Conservation (phyloP, 2,888 invertebrate genomes). For the Fabriciana adippe region DNA sequence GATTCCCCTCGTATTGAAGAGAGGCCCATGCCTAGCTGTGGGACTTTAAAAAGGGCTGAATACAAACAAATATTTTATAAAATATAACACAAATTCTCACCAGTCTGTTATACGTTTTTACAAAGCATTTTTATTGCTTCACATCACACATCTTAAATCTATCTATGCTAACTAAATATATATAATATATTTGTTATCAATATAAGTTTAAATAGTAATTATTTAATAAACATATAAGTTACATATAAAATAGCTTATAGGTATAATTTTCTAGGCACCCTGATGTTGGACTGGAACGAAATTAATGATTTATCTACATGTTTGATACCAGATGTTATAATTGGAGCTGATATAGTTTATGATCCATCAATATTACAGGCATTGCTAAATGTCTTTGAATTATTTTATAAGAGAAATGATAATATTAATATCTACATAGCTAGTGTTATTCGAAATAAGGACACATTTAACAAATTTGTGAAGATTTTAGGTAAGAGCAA, state of each 20-base stretch:
- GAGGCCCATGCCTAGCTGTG: too few relatives aligned
- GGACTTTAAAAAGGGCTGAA: too few relatives aligned
- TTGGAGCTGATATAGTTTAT: slow-evolving; percentile 75
- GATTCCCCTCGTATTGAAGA: too few relatives aligned
- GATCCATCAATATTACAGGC: slow-evolving; percentile 66
- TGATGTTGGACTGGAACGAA: slow-evolving; percentile 65
- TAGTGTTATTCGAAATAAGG: slow-evolving; percentile 82
- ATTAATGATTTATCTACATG: slow-evolving; percentile 47
- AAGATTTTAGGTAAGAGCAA: slow-evolving; percentile 73
- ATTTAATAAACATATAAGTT: too few relatives aligned
- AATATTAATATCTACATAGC: slow-evolving; percentile 61
- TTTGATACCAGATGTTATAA: slow-evolving; percentile 63
- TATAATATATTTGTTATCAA: too few relatives aligned
- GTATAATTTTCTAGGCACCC: slow-evolving; percentile 55
- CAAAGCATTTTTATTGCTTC: too few relatives aligned
- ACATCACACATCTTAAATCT: too few relatives aligned
- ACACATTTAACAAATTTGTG: slow-evolving; percentile 83
- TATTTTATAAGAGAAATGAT: slow-evolving; percentile 56
- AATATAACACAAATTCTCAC: too few relatives aligned
- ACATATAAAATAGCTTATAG: background rate
- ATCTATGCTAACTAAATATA: too few relatives aligned
- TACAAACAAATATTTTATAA: too few relatives aligned
- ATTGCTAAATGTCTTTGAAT: slow-evolving; percentile 58
- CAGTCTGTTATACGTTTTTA: too few relatives aligned
- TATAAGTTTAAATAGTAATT: too few relatives aligned